phyloP scores from a whole-genome alignment of 2,888 invertebrate genomes.

The Meiosimyza platycephala region DNA sequence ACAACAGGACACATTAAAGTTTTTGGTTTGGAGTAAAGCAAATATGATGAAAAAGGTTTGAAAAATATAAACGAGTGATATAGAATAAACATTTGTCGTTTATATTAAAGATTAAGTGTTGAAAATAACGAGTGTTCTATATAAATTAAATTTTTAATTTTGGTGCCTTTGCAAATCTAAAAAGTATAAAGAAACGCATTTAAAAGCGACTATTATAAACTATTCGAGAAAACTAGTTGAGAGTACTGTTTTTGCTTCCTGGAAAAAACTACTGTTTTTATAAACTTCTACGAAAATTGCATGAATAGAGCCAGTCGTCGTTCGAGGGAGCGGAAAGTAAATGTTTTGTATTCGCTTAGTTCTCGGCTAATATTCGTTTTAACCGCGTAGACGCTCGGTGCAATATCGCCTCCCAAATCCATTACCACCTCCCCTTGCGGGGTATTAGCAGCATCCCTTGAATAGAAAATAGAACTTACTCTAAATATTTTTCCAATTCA shows the following conservation, averaged over 20 bases:
- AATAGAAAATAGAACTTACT: neutral
- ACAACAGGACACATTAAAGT: slow-evolving; percentile 12
- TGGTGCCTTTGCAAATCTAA: slow-evolving; percentile 30
- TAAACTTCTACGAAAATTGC: neutral
- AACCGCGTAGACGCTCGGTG: neutral
- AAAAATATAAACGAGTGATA: slow-evolving; percentile 9
- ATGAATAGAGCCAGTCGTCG: neutral
- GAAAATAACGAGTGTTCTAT: neutral
- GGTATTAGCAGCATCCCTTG: neutral
- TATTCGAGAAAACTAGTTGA: neutral
- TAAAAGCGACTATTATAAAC: neutral
- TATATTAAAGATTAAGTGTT: neutral
- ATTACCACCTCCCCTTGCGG: neutral
- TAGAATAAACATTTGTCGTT: slow-evolving; percentile 10
- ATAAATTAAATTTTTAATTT: slow-evolving; percentile 7
- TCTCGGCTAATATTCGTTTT: neutral
- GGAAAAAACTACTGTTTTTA: too few relatives aligned
- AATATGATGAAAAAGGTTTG: slow-evolving; percentile 18
- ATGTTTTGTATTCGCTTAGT: neutral
- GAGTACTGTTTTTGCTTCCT: too few relatives aligned
- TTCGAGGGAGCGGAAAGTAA: slow-evolving; percentile 7
- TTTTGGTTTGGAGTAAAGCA: slow-evolving; percentile 15
- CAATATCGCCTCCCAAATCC: neutral
- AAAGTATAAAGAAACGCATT: slow-evolving; percentile 1
- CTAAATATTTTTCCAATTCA: neutral